Base-by-base conservation (phyloP, 2,113 vertebrate species). In the Heliornis fulica region DNA sequence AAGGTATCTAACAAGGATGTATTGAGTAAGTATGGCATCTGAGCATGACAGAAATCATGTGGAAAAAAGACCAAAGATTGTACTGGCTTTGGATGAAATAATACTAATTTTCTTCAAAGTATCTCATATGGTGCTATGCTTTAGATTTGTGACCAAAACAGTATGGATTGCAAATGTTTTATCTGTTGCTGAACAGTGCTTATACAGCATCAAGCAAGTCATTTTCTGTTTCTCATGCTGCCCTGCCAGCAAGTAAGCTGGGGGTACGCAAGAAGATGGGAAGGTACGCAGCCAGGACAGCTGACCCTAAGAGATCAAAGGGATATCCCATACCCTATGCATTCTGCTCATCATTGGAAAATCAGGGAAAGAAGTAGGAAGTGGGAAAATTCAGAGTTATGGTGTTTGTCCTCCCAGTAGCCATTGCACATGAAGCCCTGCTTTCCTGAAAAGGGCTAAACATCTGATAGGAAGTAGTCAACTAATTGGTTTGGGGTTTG, bases 401-500 rank as follows among this genome's bases (percentile, higher is more conserved):
- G 15, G 32, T 32, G 40, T 51, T 74, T 82, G 22, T 41, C 17
- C 60, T 79, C 12, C 31, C 43, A 59, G 31, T 54, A 70, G 53
- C 12, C 1, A 3, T 21, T 9, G 57, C 8, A 15, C 0, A 0
- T 36, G 6, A 34, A 65, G 5, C 2, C 4, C 7, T 65, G 3
- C 38, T 85, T 84, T 78, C 22, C 38, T 40, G 38, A 32, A 87
- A 89, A 54, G 15, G 29, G 11, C 3, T 45, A 46, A 84, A 43
- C 1, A 68, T 40, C n/a, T 72, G 22, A 43, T 45, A 6, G 14
- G 22, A 72, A 81, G 12, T 12, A 41, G 15, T 15, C 7, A 59
- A 29, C 19, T 0, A 66, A 45, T 50, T 21, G 48, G 48, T 46
- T 46, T 46, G 9, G 20, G 5, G 46, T 22, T 43, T 46, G 20